Conservation (phyloP, 2,888 invertebrate species). For the Ethmia dodecea region DNA sequence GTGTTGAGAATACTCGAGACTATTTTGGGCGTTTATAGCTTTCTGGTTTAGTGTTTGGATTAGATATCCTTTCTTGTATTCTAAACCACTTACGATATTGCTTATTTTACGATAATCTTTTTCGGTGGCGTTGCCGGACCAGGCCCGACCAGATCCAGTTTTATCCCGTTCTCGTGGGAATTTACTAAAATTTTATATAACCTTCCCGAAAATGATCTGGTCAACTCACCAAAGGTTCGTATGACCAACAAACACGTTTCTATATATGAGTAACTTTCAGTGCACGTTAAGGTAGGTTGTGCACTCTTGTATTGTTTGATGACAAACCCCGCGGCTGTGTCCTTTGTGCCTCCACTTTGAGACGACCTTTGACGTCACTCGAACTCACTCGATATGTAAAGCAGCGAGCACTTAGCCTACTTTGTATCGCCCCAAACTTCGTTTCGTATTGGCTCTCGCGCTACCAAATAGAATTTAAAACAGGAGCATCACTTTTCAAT, state of each 20-base stretch:
- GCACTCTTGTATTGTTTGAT: no score
- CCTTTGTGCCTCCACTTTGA: slow-evolving; percentile 20
- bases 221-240: no score
- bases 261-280: neutral
- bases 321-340: slow-evolving; percentile 7
- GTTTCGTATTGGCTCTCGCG: slow-evolving; percentile 15
- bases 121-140: no score
- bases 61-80: slow-evolving; percentile 3
- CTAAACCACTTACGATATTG: no score
- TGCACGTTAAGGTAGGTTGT: neutral
- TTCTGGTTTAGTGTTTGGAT: no score
- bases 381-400: slow-evolving; percentile 29
- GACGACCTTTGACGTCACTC: slow-evolving; percentile 28
- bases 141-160: no score
- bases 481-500: slow-evolving; percentile 5
- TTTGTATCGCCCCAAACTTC: slow-evolving; percentile 23
- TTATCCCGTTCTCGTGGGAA: no score
- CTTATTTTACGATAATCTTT: no score
- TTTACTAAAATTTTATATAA: no score
- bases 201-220: no score
- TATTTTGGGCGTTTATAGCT: no score
- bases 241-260: neutral
- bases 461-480: slow-evolving; percentile 19
- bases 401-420: slow-evolving; percentile 25
- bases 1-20: no score